Evolutionary conservation across 2,888 invertebrate genomes (phyloP).

Genomic region (Archaeoteleia sp.): DNA sequence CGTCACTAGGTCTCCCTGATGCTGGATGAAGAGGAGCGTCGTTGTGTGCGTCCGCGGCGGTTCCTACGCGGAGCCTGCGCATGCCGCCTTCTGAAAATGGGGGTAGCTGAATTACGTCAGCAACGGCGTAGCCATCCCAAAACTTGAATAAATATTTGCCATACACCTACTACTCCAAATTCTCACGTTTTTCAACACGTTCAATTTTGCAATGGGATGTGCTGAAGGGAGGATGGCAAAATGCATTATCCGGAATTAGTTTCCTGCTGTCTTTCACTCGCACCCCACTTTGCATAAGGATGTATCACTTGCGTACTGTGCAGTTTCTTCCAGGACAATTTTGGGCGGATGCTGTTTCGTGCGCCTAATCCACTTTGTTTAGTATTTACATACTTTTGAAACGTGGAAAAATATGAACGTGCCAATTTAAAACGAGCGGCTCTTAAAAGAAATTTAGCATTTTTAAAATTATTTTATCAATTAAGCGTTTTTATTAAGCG

Average conservation of each 20-base stretch:
- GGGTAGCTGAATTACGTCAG: constrained; percentile 45
- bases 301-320: too few species aligned
- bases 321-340: not conserved
- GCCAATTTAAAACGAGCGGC: too few species aligned
- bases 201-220: constrained; percentile 2
- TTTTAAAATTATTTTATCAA: too few species aligned
- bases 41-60: not conserved
- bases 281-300: too few species aligned
- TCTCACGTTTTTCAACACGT: constrained; percentile 24
- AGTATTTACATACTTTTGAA: too few species aligned
- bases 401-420: too few species aligned
- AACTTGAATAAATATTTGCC: constrained; percentile 47
- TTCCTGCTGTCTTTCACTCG: constrained; percentile 1
- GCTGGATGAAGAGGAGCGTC: constrained; percentile 12
- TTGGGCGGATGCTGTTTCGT: constrained; percentile 16
- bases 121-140: constrained; percentile 16
- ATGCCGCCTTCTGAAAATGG: constrained; percentile 29
- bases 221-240: not conserved
- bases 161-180: constrained; percentile 17
- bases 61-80: constrained; percentile 40
- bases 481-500: too few species aligned
- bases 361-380: too few species aligned
- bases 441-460: too few species aligned
- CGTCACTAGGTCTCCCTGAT: constrained; percentile 21
- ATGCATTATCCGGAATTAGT: constrained; percentile 15